These are phyloP conservation scores for Corvus moneduloides DNA, from an alignment of 2,113 vertebrate species.

Conservation along the genomic window DNA sequence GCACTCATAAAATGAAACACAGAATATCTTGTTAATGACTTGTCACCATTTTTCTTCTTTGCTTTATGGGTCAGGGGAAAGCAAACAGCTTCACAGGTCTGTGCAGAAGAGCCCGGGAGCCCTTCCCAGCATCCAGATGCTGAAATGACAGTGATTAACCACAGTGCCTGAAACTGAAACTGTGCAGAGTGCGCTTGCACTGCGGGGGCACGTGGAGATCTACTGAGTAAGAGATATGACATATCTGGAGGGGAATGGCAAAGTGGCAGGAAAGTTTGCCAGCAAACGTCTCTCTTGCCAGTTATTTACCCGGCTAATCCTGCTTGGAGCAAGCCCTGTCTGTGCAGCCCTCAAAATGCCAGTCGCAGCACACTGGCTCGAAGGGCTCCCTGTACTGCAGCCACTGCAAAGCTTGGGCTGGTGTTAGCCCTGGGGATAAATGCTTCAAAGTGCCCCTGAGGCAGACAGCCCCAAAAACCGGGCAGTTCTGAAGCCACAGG, in stretches of 20 bases:
- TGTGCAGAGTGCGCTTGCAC: accelerated
- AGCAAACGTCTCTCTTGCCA: not conserved
- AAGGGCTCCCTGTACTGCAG: not conserved
- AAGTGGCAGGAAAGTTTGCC: not conserved
- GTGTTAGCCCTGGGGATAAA: not conserved
- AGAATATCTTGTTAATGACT: slow-evolving; percentile 45
- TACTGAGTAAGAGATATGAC: not conserved
- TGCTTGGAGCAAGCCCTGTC: not conserved
- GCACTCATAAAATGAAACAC: slow-evolving; percentile 33
- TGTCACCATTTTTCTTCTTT: slow-evolving; percentile 7
- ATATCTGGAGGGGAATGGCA: not conserved
- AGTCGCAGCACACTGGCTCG: not conserved
- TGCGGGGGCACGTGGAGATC: not conserved
- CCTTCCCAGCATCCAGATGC: not conserved
- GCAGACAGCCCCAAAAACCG: accelerated
- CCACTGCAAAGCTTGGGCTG: not conserved
- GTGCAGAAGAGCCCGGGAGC: not conserved
- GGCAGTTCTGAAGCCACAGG: not conserved
- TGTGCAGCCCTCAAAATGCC: not conserved
- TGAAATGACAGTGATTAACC: not conserved
- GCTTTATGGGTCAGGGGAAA: not conserved
- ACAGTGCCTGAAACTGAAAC: not conserved
- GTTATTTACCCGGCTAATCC: not conserved
- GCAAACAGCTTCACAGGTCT: not conserved
- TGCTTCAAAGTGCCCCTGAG: not conserved